Evolutionary conservation across 2,888 invertebrate genomes (phyloP), one percentile per base, ranked within the genome.

Genomic region (Lasioglossum marginatum): DNA sequence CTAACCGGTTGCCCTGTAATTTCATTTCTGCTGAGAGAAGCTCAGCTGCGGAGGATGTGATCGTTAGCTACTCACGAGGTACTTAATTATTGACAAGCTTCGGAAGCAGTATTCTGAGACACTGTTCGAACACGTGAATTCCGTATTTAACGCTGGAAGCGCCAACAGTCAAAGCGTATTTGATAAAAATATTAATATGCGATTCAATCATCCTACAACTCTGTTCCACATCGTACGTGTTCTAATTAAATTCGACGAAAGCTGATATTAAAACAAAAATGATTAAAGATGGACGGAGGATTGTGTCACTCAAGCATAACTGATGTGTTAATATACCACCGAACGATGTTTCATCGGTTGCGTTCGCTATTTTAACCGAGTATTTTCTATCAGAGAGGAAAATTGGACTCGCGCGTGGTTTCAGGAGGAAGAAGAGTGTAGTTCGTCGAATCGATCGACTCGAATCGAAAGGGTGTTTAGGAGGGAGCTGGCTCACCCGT

Each of bases 401-500:
- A 52, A 52, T 23, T 52, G 23, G n/a, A 52, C 10, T 10, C 23
- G 52, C 10, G 52, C 52, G 52, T 10, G 52, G 23, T 60, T 60
- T 27, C 27, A 27, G 27, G 2, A 27, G 63, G 2, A 31, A 27
- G 31, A 16, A 16, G 31, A 63, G 16, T 0, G 16, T 6, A 31
- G 63, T 27, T 31, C 16, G 63, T 14, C 14, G 43, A 43, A 63
- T 63, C 27, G 63, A 63, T 63, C 63, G 31, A 16, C 31, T 63
- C 31, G 63, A 31, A 63, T 63, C 63, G 63, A 6, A 27, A 31
- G 31, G 16, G 14, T 16, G 63, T 63, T 31, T 31, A 31, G 63
- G 31, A 63, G 31, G 31, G 27, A 31, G 12, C 63, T 31, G 63
- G 19, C 66, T 66, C 94, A 98, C 98, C 98, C 98, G 94, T 99